These are phyloP conservation scores for Tetramorium simillimum DNA, from an alignment of 1,140 invertebrate genomes.

Conservation along the genomic window DNA sequence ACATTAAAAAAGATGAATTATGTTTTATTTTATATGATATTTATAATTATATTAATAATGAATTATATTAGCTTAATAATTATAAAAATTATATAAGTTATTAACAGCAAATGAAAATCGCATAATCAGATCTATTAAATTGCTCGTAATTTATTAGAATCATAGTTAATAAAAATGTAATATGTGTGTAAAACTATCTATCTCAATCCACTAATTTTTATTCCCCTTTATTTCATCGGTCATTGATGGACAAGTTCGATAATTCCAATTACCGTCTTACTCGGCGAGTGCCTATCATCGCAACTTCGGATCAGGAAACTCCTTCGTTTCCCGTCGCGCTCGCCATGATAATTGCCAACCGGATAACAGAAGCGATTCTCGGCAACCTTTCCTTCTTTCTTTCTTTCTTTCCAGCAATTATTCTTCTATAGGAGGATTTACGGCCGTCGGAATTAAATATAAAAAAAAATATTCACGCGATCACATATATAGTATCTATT, in stretches of 20 bases:
- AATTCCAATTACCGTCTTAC: conserved; percentile 47
- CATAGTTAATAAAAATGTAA: too few species aligned
- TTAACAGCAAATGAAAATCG: not conserved
- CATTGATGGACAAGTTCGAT: conserved; percentile 33
- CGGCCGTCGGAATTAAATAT: not conserved
- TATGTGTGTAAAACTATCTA: not conserved
- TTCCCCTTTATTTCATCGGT: conserved; percentile 27
- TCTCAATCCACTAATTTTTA: not conserved
- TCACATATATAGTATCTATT: not conserved
- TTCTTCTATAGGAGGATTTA: not conserved
- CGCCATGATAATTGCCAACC: conserved; percentile 36
- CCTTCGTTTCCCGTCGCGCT: conserved; percentile 22
- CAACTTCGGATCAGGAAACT: conserved; percentile 41
- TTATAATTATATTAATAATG: not conserved
- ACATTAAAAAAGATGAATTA: not conserved
- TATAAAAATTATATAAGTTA: not conserved
- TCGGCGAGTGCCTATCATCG: conserved; percentile 15
- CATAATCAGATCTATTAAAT: not conserved
- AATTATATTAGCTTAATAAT: not conserved
- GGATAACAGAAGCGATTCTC: conserved; percentile 26
- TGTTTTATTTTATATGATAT: not conserved
- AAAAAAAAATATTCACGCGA: not conserved
- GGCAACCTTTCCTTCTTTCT: not conserved
- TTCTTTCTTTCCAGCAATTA: not conserved
- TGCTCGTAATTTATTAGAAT: not conserved